A percentile compares a stretch with the other conserved stretches of the same genome.
Conservation (phyloP, 1,140 invertebrate genomes). For the Eriosoma lanigerum region DNA sequence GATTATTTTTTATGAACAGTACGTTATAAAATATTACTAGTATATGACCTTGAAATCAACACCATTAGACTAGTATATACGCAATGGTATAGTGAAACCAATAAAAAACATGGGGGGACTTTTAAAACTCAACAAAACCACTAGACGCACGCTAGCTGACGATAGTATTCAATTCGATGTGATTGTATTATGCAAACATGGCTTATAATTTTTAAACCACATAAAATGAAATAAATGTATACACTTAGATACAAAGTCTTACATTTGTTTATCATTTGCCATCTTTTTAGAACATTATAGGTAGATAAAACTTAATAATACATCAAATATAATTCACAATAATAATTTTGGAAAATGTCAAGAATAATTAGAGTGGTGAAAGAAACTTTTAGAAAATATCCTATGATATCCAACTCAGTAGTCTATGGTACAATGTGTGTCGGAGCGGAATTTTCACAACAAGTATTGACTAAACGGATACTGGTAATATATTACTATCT, state of each 20-base stretch:
- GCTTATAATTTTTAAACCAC: not conserved
- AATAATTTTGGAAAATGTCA: constrained; percentile 13
- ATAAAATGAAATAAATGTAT: not conserved
- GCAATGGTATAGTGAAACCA: constrained; percentile 20
- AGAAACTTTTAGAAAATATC: constrained; percentile 60
- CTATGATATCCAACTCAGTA: constrained; percentile 71
- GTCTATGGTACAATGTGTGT: constrained; percentile 77
- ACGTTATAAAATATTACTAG: not conserved
- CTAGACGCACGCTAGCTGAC: not conserved
- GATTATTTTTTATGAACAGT: constrained; percentile 6
- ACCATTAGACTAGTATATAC: constrained; percentile 9
- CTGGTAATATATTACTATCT: constrained; percentile 61
- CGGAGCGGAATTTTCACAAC: constrained; percentile 76
- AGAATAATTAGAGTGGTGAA: constrained; percentile 18
- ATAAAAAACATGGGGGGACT: constrained; percentile 39
- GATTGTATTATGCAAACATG: not conserved
- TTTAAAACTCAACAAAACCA: not conserved
- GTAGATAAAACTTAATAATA: too few relatives aligned
- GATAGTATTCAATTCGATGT: not conserved
- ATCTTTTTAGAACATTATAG: too few relatives aligned
- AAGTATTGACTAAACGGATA: constrained; percentile 68
- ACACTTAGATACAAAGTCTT: too few relatives aligned
- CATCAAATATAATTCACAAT: too few relatives aligned
- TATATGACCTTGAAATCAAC: constrained; percentile 30
- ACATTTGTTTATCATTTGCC: too few relatives aligned